These are phyloP conservation scores for Drosophila buzzatii DNA, from an alignment of 2,888 invertebrate genomes.

Conservation along the genomic window DNA sequence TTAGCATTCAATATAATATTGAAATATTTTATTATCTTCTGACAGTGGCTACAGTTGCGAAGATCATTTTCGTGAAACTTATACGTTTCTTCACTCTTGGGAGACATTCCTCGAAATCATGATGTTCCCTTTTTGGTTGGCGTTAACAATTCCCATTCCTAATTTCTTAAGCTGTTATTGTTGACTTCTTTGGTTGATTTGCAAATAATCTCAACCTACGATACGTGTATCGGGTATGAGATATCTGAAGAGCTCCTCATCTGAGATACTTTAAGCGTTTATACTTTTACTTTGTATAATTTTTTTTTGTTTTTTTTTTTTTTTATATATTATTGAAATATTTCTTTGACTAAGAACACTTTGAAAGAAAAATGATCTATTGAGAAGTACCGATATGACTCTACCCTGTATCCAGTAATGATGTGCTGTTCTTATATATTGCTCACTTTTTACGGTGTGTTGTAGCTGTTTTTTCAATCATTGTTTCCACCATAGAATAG, in stretches of 20 bases:
- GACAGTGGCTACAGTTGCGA: constrained; percentile 98
- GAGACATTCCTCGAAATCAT: constrained; percentile 95
- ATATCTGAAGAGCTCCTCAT: constrained; percentile 99
- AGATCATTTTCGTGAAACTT: constrained; percentile 98
- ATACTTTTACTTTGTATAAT: too few species aligned
- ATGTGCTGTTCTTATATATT: too few species aligned
- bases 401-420: too few species aligned
- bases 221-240: constrained; percentile 98
- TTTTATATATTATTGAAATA: not conserved
- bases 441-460: too few species aligned
- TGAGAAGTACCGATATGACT: too few species aligned
- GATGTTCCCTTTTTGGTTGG: constrained; percentile 91
- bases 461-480: too few species aligned
- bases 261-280: too few species aligned
- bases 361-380: not conserved
- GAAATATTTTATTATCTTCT: not conserved
- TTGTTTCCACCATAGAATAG: too few species aligned
- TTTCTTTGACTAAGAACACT: not conserved
- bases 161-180: not conserved
- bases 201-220: constrained; percentile 93
- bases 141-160: too few species aligned
- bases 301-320: too few species aligned
- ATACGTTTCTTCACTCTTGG: constrained; percentile 98
- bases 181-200: not conserved
- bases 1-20: not conserved